Percentiles rank a stretch among this genome's conserved stretches.
Evolutionary conservation across 2,888 invertebrate genomes (phyloP).

Genomic region (Sturmia bella): DNA sequence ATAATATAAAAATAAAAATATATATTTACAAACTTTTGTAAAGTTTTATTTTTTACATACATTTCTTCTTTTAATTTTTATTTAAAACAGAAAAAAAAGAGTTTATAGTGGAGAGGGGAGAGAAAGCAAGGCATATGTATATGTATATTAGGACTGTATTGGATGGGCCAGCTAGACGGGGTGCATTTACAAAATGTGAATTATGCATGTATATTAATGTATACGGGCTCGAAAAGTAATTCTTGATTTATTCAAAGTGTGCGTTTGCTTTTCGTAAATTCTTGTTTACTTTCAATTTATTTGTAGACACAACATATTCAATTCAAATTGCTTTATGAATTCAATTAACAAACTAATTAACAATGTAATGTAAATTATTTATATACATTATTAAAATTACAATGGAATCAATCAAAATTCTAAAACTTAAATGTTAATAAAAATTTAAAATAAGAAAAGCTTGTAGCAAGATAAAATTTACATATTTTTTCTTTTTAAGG

Average conservation of each 20-base stretch:
- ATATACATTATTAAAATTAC: slow-evolving; percentile 58
- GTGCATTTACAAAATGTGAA: slow-evolving; percentile 65
- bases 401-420: slow-evolving; percentile 52
- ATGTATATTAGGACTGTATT: neutral
- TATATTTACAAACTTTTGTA: slow-evolving; percentile 66
- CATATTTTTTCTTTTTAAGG: slow-evolving; percentile 58
- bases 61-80: slow-evolving; percentile 18
- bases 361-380: slow-evolving; percentile 60
- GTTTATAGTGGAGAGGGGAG: too few relatives aligned
- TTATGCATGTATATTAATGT: too few relatives aligned
- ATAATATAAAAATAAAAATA: slow-evolving; percentile 48
- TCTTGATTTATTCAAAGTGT: slow-evolving; percentile 52
- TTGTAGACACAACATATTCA: slow-evolving; percentile 44
- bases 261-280: slow-evolving; percentile 36
- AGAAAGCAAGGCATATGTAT: slow-evolving; percentile 3
- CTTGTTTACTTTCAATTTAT: slow-evolving; percentile 5
- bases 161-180: neutral
- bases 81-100: slow-evolving; percentile 24
- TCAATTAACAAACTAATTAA: slow-evolving; percentile 63
- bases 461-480: slow-evolving; percentile 59
- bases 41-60: slow-evolving; percentile 60
- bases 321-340: slow-evolving; percentile 45
- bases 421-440: slow-evolving; percentile 53
- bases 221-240: slow-evolving; percentile 31
- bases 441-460: slow-evolving; percentile 44